These are phyloP conservation scores for Gephyroberyx darwinii DNA, from an alignment of 2,797 vertebrate species.

Conservation along the genomic window DNA sequence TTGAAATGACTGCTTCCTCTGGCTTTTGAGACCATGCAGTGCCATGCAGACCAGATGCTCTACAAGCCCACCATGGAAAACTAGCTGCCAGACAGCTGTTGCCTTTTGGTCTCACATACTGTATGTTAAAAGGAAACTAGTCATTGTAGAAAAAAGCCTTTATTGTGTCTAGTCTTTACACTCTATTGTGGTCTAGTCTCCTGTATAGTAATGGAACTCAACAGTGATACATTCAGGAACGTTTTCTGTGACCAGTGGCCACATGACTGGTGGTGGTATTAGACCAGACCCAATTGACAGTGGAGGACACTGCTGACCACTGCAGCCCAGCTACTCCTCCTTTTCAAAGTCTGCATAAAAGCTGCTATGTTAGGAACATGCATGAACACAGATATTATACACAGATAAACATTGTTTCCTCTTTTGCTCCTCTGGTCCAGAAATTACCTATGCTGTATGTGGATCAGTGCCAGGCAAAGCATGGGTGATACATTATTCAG, in stretches of 20 bases:
- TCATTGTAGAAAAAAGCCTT: slow-evolving; percentile 19
- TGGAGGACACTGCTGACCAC: no score
- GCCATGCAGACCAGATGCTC: slow-evolving; percentile 12
- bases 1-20: slow-evolving; percentile 41
- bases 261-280: not conserved
- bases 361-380: slow-evolving; percentile 8
- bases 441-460: not conserved
- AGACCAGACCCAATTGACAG: not conserved
- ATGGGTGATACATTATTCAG: not conserved
- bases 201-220: not conserved
- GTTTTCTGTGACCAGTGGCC: not conserved
- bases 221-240: not conserved
- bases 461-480: not conserved
- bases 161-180: not conserved
- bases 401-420: not conserved
- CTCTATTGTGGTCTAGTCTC: not conserved
- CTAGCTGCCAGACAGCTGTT: slow-evolving; percentile 28
- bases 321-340: no score
- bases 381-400: not conserved
- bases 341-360: no score
- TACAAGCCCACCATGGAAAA: slow-evolving; percentile 26
- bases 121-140: slow-evolving; percentile 10
- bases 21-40: slow-evolving; percentile 27
- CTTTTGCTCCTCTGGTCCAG: not conserved
- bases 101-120: slow-evolving; percentile 11